phyloP scores from a whole-genome alignment of 2,797 vertebrate species.

The Thripadectes ignobilis region DNA sequence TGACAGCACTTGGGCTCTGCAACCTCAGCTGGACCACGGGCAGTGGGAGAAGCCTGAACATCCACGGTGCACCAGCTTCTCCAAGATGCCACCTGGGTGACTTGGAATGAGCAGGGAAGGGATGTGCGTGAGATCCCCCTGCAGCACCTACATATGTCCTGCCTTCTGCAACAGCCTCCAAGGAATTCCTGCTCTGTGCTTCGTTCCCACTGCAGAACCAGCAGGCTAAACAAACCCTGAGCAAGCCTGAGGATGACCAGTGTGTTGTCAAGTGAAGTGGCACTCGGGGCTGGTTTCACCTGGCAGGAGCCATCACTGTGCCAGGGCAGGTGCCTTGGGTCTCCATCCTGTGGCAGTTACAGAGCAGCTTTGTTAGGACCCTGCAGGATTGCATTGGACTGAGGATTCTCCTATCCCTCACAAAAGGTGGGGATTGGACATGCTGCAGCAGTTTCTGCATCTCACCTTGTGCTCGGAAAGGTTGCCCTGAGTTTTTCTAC shows the following conservation, averaged over 20 bases:
- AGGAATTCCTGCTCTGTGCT: rapidly evolving
- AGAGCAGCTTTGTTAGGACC: neutral
- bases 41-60: neutral
- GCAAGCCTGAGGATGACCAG: rapidly evolving
- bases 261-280: rapidly evolving
- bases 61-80: rapidly evolving
- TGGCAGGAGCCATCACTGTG: rapidly evolving
- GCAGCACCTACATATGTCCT: rapidly evolving
- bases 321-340: neutral
- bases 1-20: rapidly evolving
- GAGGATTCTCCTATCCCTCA: neutral
- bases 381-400: rapidly evolving
- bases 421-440: neutral
- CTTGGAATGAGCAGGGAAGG: neutral
- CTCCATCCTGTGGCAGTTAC: rapidly evolving
- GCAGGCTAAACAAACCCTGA: rapidly evolving
- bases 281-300: rapidly evolving
- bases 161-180: neutral
- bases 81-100: rapidly evolving
- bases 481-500: neutral
- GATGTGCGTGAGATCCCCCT: rapidly evolving
- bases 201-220: neutral
- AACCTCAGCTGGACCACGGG: rapidly evolving
- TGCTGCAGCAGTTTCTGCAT: neutral
- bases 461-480: neutral